Conservation (phyloP, 2,113 vertebrate species). For the Plecturocebus donacophilus region DNA sequence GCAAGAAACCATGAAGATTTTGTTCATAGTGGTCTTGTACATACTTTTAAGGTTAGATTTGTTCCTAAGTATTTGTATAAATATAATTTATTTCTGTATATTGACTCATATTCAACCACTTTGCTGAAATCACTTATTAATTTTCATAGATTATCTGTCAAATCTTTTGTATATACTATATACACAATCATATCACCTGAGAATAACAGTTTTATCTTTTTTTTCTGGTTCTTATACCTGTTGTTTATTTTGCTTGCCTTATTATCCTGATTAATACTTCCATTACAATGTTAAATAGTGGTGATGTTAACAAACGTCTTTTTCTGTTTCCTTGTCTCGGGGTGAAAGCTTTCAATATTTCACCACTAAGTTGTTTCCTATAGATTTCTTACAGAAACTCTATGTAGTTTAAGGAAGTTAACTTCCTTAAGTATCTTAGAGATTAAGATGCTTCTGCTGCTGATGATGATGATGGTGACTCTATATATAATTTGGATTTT, state of each 20-base stretch:
- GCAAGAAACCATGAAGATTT: not conserved
- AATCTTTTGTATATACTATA: not conserved
- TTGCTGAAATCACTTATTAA: not conserved
- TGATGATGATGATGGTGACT: not conserved
- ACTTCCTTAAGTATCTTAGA: not conserved
- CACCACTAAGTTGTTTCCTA: not conserved
- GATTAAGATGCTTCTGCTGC: not conserved
- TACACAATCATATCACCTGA: not conserved
- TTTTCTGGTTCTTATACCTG: not conserved
- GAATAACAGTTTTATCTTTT: not conserved
- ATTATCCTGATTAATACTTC: not conserved
- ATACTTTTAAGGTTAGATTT: conserved; percentile 13
- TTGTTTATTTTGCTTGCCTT: not conserved
- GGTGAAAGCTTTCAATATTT: not conserved
- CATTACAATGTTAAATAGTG: not conserved
- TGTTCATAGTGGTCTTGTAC: not conserved
- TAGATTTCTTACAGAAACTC: not conserved
- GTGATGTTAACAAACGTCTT: not conserved
- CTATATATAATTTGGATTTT: not conserved
- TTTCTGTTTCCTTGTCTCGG: not conserved
- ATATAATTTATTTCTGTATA: not conserved
- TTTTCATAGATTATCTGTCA: not conserved
- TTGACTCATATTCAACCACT: not conserved
- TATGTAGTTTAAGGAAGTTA: not conserved
- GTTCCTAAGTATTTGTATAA: not conserved